A percentile compares a stretch with the other conserved stretches of the same genome.
Conservation (phyloP, 1,140 invertebrate genomes). For the Parapsyche elsis region DNA sequence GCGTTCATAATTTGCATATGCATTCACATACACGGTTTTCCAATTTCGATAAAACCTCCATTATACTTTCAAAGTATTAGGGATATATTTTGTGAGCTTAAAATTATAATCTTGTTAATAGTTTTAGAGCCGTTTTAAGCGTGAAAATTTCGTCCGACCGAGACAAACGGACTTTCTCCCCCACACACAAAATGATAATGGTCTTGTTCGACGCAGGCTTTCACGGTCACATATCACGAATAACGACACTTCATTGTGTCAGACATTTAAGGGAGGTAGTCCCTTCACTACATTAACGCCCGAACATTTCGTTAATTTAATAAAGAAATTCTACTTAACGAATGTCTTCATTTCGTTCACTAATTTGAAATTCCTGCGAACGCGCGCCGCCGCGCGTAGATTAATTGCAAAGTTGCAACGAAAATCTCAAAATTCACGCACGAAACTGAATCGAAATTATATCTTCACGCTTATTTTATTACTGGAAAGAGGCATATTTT, state of each 20-base stretch:
- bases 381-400: neutral
- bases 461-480: neutral
- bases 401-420: conserved; percentile 1
- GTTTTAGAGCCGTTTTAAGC: too few species aligned
- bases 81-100: too few species aligned
- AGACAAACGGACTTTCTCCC: too few species aligned
- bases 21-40: too few species aligned
- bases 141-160: too few species aligned
- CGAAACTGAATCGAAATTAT: neutral
- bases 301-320: conserved; percentile 20
- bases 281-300: neutral
- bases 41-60: too few species aligned
- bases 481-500: neutral
- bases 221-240: neutral
- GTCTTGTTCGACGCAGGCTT: neutral
- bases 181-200: too few species aligned
- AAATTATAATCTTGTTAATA: too few species aligned
- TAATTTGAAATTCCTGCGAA: conserved; percentile 10
- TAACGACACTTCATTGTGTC: neutral
- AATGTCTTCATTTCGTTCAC: conserved; percentile 15
- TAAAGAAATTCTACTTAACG: conserved; percentile 18
- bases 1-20: too few species aligned
- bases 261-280: neutral
- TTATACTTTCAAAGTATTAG: too few species aligned
- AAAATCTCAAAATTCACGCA: neutral